These are phyloP conservation scores for Therioaphis trifolii DNA, from an alignment of 2,888 invertebrate genomes.

Conservation along the genomic window DNA sequence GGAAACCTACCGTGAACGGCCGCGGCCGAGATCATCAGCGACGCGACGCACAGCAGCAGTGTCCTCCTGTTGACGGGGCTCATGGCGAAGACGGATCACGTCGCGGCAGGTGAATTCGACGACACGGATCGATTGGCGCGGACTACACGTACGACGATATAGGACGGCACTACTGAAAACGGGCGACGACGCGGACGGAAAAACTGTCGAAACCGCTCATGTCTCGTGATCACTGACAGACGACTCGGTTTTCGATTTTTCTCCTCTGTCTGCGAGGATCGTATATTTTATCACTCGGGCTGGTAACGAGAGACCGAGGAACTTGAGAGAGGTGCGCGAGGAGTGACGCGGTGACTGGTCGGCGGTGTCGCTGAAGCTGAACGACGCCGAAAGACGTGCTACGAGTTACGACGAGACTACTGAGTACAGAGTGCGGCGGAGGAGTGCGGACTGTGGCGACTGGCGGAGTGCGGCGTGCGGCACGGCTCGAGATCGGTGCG, in stretches of 20 bases:
- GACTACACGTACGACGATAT: not conserved
- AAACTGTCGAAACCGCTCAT: not conserved
- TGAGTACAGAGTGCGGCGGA: no score
- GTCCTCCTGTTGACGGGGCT: constrained; percentile 1
- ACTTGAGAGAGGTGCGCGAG: not conserved
- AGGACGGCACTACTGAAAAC: not conserved
- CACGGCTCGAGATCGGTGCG: no score
- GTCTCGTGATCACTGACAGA: not conserved
- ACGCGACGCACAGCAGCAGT: constrained; percentile 1
- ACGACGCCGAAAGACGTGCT: no score
- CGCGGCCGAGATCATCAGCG: not conserved
- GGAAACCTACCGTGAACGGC: constrained; percentile 29
- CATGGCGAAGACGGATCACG: constrained; percentile 42
- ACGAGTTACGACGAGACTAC: no score
- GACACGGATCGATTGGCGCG: not conserved
- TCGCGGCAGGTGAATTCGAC: no score
- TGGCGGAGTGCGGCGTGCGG: no score
- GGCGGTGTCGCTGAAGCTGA: not conserved
- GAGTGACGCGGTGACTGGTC: not conserved
- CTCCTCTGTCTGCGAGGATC: no score
- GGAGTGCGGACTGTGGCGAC: no score
- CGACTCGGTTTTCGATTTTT: no score
- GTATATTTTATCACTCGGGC: no score
- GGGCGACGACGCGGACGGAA: not conserved
- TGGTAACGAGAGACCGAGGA: not conserved